phyloP scores from a whole-genome alignment of 2,888 invertebrate genomes.

The Cataglyphis albicans region DNA sequence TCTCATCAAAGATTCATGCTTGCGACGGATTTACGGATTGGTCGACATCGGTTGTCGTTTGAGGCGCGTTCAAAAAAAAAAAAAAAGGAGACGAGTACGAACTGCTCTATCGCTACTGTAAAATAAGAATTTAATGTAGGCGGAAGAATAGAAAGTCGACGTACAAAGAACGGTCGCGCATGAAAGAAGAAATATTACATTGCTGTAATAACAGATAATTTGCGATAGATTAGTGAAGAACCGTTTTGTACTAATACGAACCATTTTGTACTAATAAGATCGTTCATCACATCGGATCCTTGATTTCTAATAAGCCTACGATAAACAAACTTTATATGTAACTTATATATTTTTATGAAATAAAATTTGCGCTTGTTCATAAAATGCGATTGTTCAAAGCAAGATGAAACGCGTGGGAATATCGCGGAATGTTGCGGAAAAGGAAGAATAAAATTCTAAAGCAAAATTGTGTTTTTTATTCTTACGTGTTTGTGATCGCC shows the following conservation, averaged over 20 bases:
- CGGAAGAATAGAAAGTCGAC: constrained; percentile 30
- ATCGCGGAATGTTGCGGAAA: background rate
- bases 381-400: background rate
- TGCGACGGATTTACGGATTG: constrained; percentile 14
- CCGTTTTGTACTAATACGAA: constrained; percentile 28
- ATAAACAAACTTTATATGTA: background rate
- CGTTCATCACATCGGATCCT: constrained; percentile 10
- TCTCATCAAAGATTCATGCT: constrained; percentile 22
- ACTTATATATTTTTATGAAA: background rate
- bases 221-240: constrained; percentile 14
- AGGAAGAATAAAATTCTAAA: background rate
- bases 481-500: constrained; percentile 72
- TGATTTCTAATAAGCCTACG: background rate
- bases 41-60: background rate
- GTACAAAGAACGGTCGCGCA: constrained; percentile 38
- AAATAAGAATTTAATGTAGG: constrained; percentile 54
- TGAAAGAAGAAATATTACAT: constrained; percentile 51
- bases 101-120: constrained; percentile 19
- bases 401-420: background rate
- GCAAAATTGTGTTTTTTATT: constrained; percentile 51
- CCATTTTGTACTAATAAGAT: constrained; percentile 34
- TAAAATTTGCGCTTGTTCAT: background rate
- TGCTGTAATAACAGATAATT: constrained; percentile 44
- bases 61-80: constrained; percentile 14
- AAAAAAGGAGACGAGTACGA: constrained; percentile 16